Base-by-base conservation (phyloP, 2,797 vertebrate species). In the Yasuhikotakia modesta region DNA sequence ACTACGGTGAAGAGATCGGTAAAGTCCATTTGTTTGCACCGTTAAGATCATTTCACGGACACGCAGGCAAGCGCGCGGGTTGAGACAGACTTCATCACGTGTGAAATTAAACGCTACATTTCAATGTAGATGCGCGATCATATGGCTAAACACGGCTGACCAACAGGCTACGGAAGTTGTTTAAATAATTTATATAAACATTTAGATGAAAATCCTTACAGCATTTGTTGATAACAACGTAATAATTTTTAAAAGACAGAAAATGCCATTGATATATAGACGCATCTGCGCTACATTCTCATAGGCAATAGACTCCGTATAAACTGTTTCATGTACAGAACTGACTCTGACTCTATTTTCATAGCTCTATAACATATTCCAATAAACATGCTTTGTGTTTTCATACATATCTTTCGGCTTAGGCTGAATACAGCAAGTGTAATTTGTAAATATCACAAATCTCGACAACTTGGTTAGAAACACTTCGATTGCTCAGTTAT, bases 391-490 rank as follows among this genome's bases (percentile, higher is more conserved):
- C 2, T 43, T 17, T 13, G 17, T 52, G 53, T 63, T 16, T 61
- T 60, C 32, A n/a, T 60, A 60, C 24, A 14, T 27, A 61, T 32
- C 58, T 22, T 16, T 45, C 35, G 35, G 50, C 16, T 66, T 11
- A 55, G 7, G 6, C 16, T 65, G 17, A 46, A 27, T 63, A 13
- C 21, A 11, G 39, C 39, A 43, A 11, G 14, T n/a, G 50, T 45
- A 61, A 14, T 10, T 6, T 30, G 5, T 32, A 32, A 30, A 17
- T 16, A 60, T 58, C 24, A 17, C 14, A 58, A 43, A 67, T 48
- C 52, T 64, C 52, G 63, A 22, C 24, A 79, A 79, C 61, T 68
- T 73, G 21, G 12, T 57, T 68, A 64, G 35, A 45, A 70, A 22
- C 58, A 55, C 6, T 71, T 73, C 16, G 70, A 79, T 61, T 48